Conservation (phyloP, 2,888 invertebrate species). For the Megamerina dolium region DNA sequence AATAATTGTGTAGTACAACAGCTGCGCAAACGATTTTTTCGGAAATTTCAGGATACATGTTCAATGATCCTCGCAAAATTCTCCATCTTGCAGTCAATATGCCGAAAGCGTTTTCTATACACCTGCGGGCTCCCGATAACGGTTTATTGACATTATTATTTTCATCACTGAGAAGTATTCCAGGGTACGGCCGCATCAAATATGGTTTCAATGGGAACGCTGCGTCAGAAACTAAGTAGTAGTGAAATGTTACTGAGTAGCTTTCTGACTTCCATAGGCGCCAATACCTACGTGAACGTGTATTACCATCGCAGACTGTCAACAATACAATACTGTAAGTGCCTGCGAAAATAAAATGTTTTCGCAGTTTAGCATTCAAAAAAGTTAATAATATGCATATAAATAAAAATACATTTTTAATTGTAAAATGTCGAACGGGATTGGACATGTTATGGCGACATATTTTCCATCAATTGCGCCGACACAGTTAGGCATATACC, state of each 20-base stretch:
- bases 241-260: background rate
- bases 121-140: slow-evolving; percentile 8
- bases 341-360: background rate
- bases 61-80: slow-evolving; percentile 4
- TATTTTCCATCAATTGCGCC: slow-evolving; percentile 19
- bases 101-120: slow-evolving; percentile 12
- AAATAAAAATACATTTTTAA: slow-evolving; percentile 13
- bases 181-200: slow-evolving; percentile 15
- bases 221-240: slow-evolving; percentile 11
- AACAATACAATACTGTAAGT: slow-evolving; percentile 10
- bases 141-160: slow-evolving; percentile 6
- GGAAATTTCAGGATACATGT: slow-evolving; percentile 3
- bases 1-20: slow-evolving; percentile 7
- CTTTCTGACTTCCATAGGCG: slow-evolving; percentile 10
- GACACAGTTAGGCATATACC: slow-evolving; percentile 19
- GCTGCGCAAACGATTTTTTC: slow-evolving; percentile 2
- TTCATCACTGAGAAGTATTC: slow-evolving; percentile 2
- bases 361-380: no score
- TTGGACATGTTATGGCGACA: slow-evolving; percentile 13
- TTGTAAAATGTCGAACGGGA: slow-evolving; percentile 13
- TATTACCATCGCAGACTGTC: slow-evolving; percentile 12
- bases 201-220: slow-evolving; percentile 9
- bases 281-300: slow-evolving; percentile 10
- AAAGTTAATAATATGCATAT: background rate
- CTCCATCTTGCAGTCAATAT: slow-evolving; percentile 9